Evolutionary conservation across 2,113 vertebrate genomes (phyloP), one percentile per base, ranked within the genome.

Genomic region (Talpa occidentalis): DNA sequence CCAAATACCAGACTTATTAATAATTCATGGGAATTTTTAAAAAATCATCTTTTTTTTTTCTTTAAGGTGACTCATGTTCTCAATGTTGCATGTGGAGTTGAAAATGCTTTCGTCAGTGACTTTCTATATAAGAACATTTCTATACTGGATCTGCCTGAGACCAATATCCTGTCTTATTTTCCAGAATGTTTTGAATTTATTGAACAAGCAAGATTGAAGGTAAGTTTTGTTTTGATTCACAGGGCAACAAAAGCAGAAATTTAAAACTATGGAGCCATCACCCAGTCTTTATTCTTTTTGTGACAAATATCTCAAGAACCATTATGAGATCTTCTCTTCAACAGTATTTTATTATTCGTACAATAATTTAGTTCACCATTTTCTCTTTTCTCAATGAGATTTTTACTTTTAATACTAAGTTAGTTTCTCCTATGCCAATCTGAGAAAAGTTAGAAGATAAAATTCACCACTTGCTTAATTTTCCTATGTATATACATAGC

Each of bases 161-260:
- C 99, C 5, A 97, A 99, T 95, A 99, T 99, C 97, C 97, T 98
- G 0, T 98, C 99, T 4, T 99, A 99, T 94, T 98, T 99, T 93
- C 98, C 98, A 94, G 99, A 99, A 95, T 99, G 99, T 85, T 99
- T 99, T 89, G 98, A 98, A 95, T 99, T 99, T 97, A 99, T 99
- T 98, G 98, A 99, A 94, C 98, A 99, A 98, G 98, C 98, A 91
- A 99, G 96, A 95, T 94, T 88, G 6, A 98, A 99, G 99, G 99
- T 99, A 97, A 97, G 91, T 91, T 96, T 94, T 79, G 1, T 89
- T 94, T 86, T 60, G 69, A 92, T 88, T 40, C n/a, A 67, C 1
- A 60, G 56, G 76, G 96, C 28, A 88, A 86, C 26, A 96, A 54
- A 90, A 94, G 28, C 59, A 81, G 54, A 91, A 81, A 79, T 86